phyloP scores from a whole-genome alignment of 2,888 invertebrate genomes.

The Athalia cordata region DNA sequence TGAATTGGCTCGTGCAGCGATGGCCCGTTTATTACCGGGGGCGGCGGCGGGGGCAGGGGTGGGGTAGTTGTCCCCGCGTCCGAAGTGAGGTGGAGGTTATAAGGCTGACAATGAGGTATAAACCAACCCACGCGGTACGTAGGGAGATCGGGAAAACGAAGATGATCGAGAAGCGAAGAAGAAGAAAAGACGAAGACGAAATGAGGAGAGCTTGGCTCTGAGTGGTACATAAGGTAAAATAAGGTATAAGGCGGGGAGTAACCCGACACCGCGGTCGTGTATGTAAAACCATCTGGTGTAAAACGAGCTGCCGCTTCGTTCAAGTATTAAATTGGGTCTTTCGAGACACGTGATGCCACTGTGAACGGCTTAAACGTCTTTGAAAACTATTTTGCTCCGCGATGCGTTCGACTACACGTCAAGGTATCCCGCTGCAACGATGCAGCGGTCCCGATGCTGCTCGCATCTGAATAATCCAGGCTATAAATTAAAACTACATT shows the following conservation, averaged over 20 bases:
- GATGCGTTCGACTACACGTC: slow-evolving; percentile 35
- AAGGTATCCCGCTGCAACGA: too few relatives aligned
- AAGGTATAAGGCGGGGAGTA: slow-evolving; percentile 58
- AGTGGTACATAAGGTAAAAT: slow-evolving; percentile 40
- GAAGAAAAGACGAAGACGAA: too few relatives aligned
- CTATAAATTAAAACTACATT: too few relatives aligned
- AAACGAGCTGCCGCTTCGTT: slow-evolving; percentile 72
- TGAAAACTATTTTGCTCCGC: slow-evolving; percentile 32
- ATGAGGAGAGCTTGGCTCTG: too few relatives aligned
- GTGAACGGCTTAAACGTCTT: slow-evolving; percentile 44
- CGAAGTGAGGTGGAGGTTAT: background rate
- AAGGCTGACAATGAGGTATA: background rate
- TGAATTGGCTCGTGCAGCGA: slow-evolving; percentile 53
- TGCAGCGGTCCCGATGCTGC: too few relatives aligned
- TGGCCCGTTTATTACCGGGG: too few relatives aligned
- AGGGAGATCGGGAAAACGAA: background rate
- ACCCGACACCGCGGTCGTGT: slow-evolving; percentile 68
- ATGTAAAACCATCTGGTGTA: slow-evolving; percentile 73
- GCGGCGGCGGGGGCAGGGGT: too few relatives aligned
- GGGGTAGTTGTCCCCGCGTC: background rate
- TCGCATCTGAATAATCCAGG: too few relatives aligned
- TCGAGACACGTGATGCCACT: slow-evolving; percentile 45
- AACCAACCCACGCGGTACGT: slow-evolving; percentile 4
- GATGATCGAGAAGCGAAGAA: background rate
- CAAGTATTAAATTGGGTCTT: slow-evolving; percentile 72